A percentile compares a stretch with the other conserved stretches of the same genome.
Conservation (phyloP, 1,140 invertebrate genomes). For the Riptortus pedestris region DNA sequence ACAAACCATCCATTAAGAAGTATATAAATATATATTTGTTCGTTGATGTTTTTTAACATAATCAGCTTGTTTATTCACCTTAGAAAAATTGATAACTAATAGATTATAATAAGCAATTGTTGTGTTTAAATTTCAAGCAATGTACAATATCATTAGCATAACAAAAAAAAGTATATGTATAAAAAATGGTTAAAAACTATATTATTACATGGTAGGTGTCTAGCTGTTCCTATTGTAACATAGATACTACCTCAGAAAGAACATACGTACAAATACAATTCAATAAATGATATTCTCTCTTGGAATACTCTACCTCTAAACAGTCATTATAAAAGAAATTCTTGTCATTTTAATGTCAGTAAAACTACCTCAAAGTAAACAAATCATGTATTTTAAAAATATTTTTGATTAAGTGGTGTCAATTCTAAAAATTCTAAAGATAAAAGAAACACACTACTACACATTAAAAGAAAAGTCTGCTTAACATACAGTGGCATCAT, state of each 20-base stretch:
- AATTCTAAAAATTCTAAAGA: neutral
- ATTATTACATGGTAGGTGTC: slow-evolving; percentile 9
- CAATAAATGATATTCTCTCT: neutral
- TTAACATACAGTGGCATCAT: neutral
- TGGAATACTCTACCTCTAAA: slow-evolving; percentile 11
- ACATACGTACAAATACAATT: neutral
- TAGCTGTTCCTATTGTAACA: slow-evolving; percentile 16
- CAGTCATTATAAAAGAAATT: too few relatives aligned
- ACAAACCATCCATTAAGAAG: slow-evolving; percentile 25
- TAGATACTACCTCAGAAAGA: slow-evolving; percentile 13
- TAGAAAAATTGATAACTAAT: slow-evolving; percentile 18
- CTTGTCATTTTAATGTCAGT: neutral
- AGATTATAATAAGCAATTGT: slow-evolving; percentile 10
- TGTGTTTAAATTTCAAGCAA: slow-evolving; percentile 7
- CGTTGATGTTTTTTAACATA: slow-evolving; percentile 25
- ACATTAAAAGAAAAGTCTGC: neutral
- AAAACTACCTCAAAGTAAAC: slow-evolving; percentile 7
- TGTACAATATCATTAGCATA: slow-evolving; percentile 13
- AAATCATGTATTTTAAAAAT: neutral
- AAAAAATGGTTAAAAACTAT: neutral
- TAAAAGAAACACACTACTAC: neutral
- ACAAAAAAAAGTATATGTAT: neutral
- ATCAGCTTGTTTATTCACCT: slow-evolving; percentile 24
- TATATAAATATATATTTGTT: slow-evolving; percentile 21
- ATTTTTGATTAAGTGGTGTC: neutral